Percentiles rank a stretch among this genome's conserved stretches.
Evolutionary conservation across 2,113 vertebrate species (phyloP).

Genomic region (Amblyopsis rosae): DNA sequence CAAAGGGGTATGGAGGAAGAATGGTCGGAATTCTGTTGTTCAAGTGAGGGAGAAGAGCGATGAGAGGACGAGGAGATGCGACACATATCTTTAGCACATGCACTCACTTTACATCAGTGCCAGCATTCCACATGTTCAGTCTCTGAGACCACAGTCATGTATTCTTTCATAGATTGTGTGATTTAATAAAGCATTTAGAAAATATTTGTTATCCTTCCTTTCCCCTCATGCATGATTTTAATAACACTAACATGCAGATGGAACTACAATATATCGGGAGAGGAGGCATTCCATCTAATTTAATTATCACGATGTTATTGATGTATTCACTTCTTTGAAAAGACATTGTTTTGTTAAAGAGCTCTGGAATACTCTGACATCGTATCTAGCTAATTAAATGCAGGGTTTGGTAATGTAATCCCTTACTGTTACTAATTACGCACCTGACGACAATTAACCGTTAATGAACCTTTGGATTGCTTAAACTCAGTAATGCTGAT

Average conservation of each 20-base stretch:
- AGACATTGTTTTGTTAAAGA: too few species aligned
- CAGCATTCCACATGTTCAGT: background rate
- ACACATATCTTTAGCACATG: constrained; percentile 63
- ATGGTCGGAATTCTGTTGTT: constrained; percentile 46
- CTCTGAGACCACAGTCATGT: background rate
- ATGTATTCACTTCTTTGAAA: background rate
- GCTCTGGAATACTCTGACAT: too few species aligned
- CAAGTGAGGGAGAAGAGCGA: constrained; percentile 42
- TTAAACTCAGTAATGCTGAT: too few species aligned
- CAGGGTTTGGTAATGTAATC: too few species aligned
- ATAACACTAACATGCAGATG: constrained; percentile 22
- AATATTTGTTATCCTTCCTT: constrained; percentile 27
- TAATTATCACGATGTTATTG: background rate
- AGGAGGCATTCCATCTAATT: background rate
- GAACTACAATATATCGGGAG: constrained; percentile 1
- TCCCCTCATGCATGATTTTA: constrained; percentile 15
- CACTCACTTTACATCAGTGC: background rate
- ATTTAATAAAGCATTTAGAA: constrained; percentile 20
- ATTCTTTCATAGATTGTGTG: too few species aligned
- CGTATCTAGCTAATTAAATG: too few species aligned
- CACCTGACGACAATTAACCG: too few species aligned
- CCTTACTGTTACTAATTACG: too few species aligned
- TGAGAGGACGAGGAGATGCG: constrained; percentile 31
- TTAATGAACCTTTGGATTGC: too few species aligned
- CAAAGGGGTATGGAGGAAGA: constrained; percentile 30